Base-by-base conservation (phyloP, 2,888 invertebrate genomes). In the Aspidiotus rigidus region DNA sequence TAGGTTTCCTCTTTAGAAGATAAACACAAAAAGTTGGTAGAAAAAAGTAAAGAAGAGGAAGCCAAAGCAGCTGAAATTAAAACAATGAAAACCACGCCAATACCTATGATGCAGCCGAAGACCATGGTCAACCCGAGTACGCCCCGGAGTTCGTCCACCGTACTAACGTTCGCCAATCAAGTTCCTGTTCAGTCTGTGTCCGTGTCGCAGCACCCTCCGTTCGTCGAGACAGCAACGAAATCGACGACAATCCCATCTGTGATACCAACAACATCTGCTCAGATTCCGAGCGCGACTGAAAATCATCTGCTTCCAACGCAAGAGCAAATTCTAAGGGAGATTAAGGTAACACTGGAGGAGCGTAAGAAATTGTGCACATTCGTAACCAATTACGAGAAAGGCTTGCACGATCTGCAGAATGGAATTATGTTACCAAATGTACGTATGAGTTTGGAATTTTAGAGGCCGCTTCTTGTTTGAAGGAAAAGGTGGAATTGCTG, bases 321-420 rank as follows among this genome's bases (percentile, higher is more conserved):
- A 76, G 91, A 93, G 76, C 85, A 88, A 76, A 86, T 94, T 73
- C 79, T 93, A 71, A 87, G 88, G 76, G 93, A 94, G 80, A 92
- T 94, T 74, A 89, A 89, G 7, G 86, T 88, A 3, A 92, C 91
- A 7, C 79, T 93, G 73, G 84, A 88, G 8, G 89, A 92, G 74
- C 83, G 92, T 59, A 93, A 93, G 78, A 86, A 90, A 75, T 80
- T 95, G 69, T 90, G 91, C 75, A 86, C 86, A 64, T 89, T 70
- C 42, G 70, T 72, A 7, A 71, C 62, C 40, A 60, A 69, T 42
- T 64, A 74, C 54, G 70, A 72, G 57, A 63, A 60, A 39, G 72
- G 72, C 44, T 11, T 71, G 2, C 63, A 54, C 1, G 60, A 63
- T 7, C 15, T 72, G 59, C 71, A 73, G 57, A 71, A 70, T 40